A percentile compares a stretch with the other conserved stretches of the same genome.
These are phyloP conservation scores for Cyanoramphus novaezelandiae DNA, from an alignment of 2,113 vertebrate genomes.

Conservation along the genomic window DNA sequence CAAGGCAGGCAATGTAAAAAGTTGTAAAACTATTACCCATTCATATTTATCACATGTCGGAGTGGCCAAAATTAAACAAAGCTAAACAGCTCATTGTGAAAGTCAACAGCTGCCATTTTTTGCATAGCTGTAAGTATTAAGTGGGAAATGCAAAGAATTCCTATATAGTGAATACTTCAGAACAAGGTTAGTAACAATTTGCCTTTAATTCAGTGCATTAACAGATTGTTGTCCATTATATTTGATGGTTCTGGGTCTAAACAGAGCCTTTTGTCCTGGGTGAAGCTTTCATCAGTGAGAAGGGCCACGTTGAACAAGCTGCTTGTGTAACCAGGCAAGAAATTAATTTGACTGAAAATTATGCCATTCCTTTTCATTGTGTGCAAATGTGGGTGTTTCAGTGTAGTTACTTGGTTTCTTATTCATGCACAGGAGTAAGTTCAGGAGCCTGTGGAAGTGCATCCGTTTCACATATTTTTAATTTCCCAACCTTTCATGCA, in stretches of 20 bases:
- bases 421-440: background rate
- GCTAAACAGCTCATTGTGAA: background rate
- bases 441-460: background rate
- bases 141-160: background rate
- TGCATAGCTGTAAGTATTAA: background rate
- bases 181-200: background rate
- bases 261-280: background rate
- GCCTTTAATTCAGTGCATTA: background rate
- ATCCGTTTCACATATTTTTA: background rate
- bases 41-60: background rate
- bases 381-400: background rate
- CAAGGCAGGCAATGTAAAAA: background rate
- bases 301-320: background rate
- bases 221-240: accelerated
- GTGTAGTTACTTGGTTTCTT: background rate
- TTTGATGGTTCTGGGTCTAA: background rate
- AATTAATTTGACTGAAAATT: background rate
- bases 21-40: background rate
- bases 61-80: background rate
- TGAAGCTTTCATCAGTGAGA: background rate
- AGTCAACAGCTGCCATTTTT: background rate
- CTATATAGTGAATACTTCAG: background rate
- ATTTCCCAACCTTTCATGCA: background rate
- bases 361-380: background rate
- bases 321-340: background rate